A percentile compares a stretch with the other conserved stretches of the same genome.
phyloP scores from a whole-genome alignment of 2,797 vertebrate genomes.

The Muscicapa striata region DNA sequence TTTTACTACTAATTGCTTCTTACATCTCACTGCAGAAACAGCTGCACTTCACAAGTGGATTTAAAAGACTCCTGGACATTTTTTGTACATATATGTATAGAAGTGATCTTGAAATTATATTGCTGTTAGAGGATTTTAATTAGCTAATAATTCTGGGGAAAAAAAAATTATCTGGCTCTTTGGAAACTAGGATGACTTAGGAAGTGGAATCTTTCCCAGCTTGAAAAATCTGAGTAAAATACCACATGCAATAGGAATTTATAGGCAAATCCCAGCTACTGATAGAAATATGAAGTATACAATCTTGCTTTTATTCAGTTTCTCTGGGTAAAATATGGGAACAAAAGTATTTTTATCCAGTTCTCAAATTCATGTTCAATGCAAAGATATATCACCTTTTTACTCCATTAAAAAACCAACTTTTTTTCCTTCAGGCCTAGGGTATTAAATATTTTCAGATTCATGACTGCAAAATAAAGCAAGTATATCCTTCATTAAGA shows the following conservation, averaged over 20 bases:
- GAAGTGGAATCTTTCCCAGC: neutral
- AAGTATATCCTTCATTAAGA: slow-evolving; percentile 48
- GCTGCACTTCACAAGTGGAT: neutral
- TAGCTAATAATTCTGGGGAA: neutral
- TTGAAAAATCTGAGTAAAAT: neutral
- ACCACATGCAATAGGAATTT: neutral
- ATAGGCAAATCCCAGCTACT: neutral
- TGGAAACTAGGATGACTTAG: neutral
- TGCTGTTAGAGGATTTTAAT: neutral
- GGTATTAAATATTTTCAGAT: slow-evolving; percentile 26
- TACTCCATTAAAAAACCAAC: neutral
- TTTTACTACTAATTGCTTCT: neutral
- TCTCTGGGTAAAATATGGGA: neutral
- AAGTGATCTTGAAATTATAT: neutral
- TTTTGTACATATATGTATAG: neutral
- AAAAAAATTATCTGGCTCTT: neutral
- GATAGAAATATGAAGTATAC: neutral
- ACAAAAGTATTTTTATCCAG: neutral
- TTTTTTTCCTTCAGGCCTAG: neutral
- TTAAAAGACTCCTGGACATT: neutral
- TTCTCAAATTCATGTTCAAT: neutral
- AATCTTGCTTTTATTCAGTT: neutral
- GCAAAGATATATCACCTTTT: slow-evolving; percentile 5
- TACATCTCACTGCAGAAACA: neutral
- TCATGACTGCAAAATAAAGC: slow-evolving; percentile 20